These are phyloP conservation scores for Pseudochromis fuscus DNA, from an alignment of 2,797 vertebrate genomes.

Conservation along the genomic window DNA sequence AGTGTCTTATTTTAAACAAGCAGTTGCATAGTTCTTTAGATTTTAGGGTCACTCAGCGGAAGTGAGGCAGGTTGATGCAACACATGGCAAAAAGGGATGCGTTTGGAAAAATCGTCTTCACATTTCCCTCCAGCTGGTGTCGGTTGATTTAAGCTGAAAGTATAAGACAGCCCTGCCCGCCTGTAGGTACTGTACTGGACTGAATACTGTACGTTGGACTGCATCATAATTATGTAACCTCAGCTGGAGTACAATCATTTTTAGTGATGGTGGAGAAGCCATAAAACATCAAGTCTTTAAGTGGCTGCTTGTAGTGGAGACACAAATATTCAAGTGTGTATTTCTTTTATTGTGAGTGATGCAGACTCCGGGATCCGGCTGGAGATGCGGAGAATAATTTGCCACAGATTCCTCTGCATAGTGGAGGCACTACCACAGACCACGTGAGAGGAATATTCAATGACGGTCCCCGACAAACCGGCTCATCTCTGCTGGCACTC, in stretches of 20 bases:
- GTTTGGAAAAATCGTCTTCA: background rate
- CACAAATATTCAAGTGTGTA: too few species aligned
- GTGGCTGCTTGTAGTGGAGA: background rate
- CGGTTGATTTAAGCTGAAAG: background rate
- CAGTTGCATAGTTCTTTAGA: background rate
- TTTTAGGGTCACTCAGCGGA: background rate
- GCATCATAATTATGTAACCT: conserved; percentile 71
- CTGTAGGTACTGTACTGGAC: background rate
- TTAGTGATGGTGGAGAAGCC: conserved; percentile 1
- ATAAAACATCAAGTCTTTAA: background rate
- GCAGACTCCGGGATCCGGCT: conserved; percentile 13
- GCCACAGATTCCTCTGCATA: conserved; percentile 75
- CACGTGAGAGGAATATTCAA: conserved; percentile 82
- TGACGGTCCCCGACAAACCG: conserved; percentile 72
- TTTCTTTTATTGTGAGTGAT: background rate
- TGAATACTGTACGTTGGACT: conserved; percentile 9
- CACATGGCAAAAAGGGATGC: conserved; percentile 13
- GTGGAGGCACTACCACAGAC: conserved; percentile 73
- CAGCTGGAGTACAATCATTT: background rate
- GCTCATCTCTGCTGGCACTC: conserved; percentile 61
- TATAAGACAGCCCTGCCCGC: background rate
- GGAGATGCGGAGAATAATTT: conserved; percentile 58
- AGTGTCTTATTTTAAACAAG: background rate
- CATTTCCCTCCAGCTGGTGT: background rate
- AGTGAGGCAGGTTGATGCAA: conserved; percentile 24